These are phyloP conservation scores for Ciconia nigra DNA, from an alignment of 2,797 vertebrate species.

Conservation along the genomic window DNA sequence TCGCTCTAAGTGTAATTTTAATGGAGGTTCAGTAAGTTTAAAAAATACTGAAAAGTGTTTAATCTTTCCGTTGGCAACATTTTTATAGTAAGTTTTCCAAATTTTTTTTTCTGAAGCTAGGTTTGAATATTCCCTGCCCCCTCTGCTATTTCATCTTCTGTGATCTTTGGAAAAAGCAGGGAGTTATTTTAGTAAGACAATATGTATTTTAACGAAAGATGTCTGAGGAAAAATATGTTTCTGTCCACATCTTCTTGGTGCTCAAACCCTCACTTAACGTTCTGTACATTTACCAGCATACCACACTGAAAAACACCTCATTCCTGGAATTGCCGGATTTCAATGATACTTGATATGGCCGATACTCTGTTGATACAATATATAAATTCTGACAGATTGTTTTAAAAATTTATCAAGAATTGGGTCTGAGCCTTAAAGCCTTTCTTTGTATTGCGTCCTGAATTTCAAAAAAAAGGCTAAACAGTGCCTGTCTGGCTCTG, in stretches of 20 bases:
- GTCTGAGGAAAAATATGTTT: conserved; percentile 57
- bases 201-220: conserved; percentile 67
- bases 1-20: conserved; percentile 75
- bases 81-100: conserved; percentile 52
- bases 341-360: neutral
- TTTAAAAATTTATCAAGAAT: neutral
- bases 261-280: conserved; percentile 43
- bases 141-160: conserved; percentile 32
- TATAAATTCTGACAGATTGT: neutral
- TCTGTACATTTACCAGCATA: conserved; percentile 29
- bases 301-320: conserved; percentile 4
- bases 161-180: conserved; percentile 65
- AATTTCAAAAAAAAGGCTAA: neutral
- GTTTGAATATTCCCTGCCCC: conserved; percentile 24
- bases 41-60: conserved; percentile 77
- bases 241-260: conserved; percentile 46
- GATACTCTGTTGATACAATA: neutral
- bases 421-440: neutral
- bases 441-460: neutral
- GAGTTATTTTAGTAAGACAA: conserved; percentile 69
- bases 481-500: neutral
- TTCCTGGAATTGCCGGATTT: conserved; percentile 11
- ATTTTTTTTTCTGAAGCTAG: conserved; percentile 16
- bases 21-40: conserved; percentile 75
- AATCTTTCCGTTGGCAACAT: conserved; percentile 76